Evolutionary conservation across 2,113 vertebrate genomes (phyloP), one percentile per base, ranked within the genome.

Genomic region (Rhabdornis inornatus): DNA sequence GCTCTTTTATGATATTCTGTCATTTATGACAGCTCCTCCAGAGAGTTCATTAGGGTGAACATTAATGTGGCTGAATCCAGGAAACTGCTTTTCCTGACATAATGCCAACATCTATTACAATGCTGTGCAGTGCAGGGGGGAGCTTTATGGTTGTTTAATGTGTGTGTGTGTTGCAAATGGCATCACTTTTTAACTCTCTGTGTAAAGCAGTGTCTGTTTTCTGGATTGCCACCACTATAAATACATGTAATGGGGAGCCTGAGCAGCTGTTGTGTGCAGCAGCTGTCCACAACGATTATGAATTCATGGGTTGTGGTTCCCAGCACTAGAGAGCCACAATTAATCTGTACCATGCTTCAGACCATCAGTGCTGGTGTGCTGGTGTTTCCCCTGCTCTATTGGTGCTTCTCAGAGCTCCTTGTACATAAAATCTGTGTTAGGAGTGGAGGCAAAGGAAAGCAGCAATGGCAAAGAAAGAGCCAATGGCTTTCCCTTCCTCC

Each of bases 41-140:
- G 97, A 95, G 95, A 92, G 80, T 96, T 96, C 96, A 94, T 95
- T 95, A 95, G 88, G 85, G 93, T 86, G 94, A 95, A 78, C 96
- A 81, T 93, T 97, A 92, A 96, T 93, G 95, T 88, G 92, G 84
- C 87, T 92, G 94, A 88, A 74, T 86, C 75, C 68, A 61, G 87
- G 84, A 93, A 95, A 78, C 87, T 59, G 90, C 94, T 85, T 92
- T 59, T 87, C 78, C 86, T 95, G 91, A 93, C 92, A 83, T 65
- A 68, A 92, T 70, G 83, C 87, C 89, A 82, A 60, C 84, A 42
- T 91, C 75, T 13, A 87, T 94, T 92, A 83, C 82, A 83, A 10
- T 16, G 8, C 71, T 8, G 42, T 52, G 87, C 74, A 1, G 2
- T 33, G 93, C 59, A 19, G 71, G 52, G 52, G 74, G 71, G 79